Conservation (phyloP, 2,797 vertebrate species). For the Enteromius thamalakanensis region DNA sequence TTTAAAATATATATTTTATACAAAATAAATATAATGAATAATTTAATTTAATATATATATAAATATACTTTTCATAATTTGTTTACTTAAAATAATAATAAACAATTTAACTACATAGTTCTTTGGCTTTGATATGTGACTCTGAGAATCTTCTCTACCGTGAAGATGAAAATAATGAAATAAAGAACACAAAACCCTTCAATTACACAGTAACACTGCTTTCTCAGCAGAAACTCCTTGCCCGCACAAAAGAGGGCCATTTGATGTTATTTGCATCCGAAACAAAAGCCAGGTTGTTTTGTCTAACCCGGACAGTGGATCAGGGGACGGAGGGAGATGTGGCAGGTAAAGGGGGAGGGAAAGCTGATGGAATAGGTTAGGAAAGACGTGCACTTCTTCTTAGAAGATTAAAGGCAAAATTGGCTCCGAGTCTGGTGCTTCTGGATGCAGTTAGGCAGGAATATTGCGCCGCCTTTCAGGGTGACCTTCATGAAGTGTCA, state of each 20-base stretch:
- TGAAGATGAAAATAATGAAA: not conserved
- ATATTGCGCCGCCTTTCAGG: conserved; percentile 26
- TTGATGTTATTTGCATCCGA: conserved; percentile 26
- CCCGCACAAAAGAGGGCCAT: not conserved
- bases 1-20: too few relatives aligned
- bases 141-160: not conserved
- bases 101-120: not conserved
- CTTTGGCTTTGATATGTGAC: not conserved
- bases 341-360: conserved; percentile 14
- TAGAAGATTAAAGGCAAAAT: conserved; percentile 58
- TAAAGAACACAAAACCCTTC: not conserved
- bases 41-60: too few relatives aligned
- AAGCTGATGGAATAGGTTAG: conserved; percentile 25
- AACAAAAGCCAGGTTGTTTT: conserved; percentile 10
- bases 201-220: not conserved
- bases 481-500: conserved; percentile 47
- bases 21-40: too few relatives aligned
- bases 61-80: too few relatives aligned
- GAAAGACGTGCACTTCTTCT: conserved; percentile 25
- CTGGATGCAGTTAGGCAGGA: conserved; percentile 46
- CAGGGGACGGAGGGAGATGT: not conserved
- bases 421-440: conserved; percentile 12
- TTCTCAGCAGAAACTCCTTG: not conserved
- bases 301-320: not conserved
- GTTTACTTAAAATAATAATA: not conserved